Evolutionary conservation across 30 jellyfish, hydroid and myxozoan species (phyloP).

Genomic region (Chrysaora quinquecirrha): DNA sequence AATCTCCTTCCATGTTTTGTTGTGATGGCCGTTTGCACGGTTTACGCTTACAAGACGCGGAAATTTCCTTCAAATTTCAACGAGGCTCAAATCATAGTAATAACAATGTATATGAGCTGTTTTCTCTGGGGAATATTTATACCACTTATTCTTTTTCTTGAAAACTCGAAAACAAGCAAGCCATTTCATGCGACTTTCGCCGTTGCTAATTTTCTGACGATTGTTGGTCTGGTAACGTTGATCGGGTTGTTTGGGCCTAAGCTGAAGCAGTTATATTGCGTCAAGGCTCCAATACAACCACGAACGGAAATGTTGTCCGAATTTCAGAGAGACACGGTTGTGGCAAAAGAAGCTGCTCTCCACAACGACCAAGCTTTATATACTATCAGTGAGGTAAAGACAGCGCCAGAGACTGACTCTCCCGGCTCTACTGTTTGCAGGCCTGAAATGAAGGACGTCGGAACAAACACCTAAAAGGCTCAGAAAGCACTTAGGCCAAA

Average conservation of each 20-base stretch:
- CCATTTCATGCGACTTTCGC: constrained; percentile 36
- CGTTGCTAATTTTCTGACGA: constrained; percentile 52
- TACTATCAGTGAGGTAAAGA: neutral
- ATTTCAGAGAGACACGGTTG: neutral
- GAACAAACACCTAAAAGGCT: constrained; percentile 48
- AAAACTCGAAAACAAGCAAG: constrained; percentile 38
- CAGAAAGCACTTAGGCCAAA: no score
- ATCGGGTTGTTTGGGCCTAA: constrained; percentile 87
- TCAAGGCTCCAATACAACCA: constrained; percentile 25
- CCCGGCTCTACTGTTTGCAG: neutral
- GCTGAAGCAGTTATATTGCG: constrained; percentile 43
- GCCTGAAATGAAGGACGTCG: constrained; percentile 22
- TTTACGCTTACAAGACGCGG: constrained; percentile 91
- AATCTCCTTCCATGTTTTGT: constrained; percentile 77
- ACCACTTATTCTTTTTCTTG: constrained; percentile 40
- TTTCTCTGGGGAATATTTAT: constrained; percentile 78
- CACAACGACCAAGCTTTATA: neutral
- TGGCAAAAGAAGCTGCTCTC: neutral
- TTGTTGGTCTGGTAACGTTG: constrained; percentile 77
- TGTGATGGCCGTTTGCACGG: constrained; percentile 87
- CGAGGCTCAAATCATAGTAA: constrained; percentile 89
- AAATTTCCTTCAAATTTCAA: constrained; percentile 90
- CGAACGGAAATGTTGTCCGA: constrained; percentile 29
- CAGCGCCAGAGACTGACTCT: neutral
- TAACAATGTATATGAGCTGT: constrained; percentile 92